phyloP scores from a whole-genome alignment of 2,797 vertebrate species.

The Thamnophis elegans region DNA sequence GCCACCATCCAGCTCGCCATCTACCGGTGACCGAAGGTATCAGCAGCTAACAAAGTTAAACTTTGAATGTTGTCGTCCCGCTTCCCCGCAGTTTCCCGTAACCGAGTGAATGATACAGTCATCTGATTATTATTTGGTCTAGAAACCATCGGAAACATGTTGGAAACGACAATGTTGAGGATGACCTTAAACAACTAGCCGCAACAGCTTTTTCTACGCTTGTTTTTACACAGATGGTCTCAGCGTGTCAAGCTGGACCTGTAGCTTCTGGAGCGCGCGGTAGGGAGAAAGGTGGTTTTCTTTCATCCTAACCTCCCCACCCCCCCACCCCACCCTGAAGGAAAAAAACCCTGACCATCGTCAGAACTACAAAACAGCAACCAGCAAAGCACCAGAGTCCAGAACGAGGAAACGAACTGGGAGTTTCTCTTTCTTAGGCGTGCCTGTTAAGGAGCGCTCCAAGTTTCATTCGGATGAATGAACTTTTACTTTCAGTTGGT shows the following conservation, averaged over 20 bases:
- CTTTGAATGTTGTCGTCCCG: neutral
- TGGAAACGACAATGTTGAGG: neutral
- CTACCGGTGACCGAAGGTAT: neutral
- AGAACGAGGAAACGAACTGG: neutral
- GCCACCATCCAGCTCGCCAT: neutral
- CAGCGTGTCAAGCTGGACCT: neutral
- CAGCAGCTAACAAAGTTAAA: neutral
- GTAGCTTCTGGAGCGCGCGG: neutral
- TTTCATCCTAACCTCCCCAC: neutral
- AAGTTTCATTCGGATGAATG: neutral
- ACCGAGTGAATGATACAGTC: neutral
- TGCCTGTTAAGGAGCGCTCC: neutral
- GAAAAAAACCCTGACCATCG: no score
- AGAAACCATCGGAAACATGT: neutral
- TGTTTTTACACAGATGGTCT: neutral
- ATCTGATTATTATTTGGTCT: neutral
- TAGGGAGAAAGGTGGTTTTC: neutral
- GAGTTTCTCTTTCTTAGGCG: neutral
- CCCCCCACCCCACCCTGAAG: no score
- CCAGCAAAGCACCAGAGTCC: neutral
- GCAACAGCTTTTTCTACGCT: neutral
- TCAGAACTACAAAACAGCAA: neutral
- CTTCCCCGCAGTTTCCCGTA: neutral
- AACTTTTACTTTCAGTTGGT: neutral
- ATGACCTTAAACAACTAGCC: neutral